A percentile compares a stretch with the other conserved stretches of the same genome.
phyloP scores from a whole-genome alignment of 1,140 invertebrate species.

The Leptinotarsa defecta region DNA sequence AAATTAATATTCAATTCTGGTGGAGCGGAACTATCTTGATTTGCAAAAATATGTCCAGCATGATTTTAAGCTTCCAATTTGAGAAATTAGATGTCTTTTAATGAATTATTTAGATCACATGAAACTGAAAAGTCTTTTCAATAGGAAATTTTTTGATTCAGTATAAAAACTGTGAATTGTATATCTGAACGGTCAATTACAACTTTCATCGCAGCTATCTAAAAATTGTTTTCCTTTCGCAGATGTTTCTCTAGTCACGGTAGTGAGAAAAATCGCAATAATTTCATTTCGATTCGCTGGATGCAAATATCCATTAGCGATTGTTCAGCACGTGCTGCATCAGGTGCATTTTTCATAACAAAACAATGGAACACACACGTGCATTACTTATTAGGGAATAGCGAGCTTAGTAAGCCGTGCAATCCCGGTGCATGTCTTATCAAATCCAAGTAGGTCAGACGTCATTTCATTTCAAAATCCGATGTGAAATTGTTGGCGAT shows the following conservation, averaged over 20 bases:
- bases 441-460: slow-evolving; percentile 21
- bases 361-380: slow-evolving; percentile 38
- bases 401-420: slow-evolving; percentile 21
- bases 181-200: too few species aligned
- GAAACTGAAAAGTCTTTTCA: too few species aligned
- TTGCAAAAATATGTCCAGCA: too few species aligned
- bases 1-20: too few species aligned
- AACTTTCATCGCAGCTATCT: too few species aligned
- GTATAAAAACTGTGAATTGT: too few species aligned
- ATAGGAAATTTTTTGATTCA: too few species aligned
- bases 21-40: too few species aligned
- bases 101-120: too few species aligned
- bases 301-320: slow-evolving; percentile 28
- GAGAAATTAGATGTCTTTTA: too few species aligned
- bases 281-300: slow-evolving; percentile 28
- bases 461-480: not conserved
- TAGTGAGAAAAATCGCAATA: not conserved
- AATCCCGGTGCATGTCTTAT: slow-evolving; percentile 22
- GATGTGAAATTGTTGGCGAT: not conserved
- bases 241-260: slow-evolving; percentile 10
- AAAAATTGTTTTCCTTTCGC: not conserved
- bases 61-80: too few species aligned
- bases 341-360: slow-evolving; percentile 31
- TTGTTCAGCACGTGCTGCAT: slow-evolving; percentile 33
- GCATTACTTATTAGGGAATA: slow-evolving; percentile 32